phyloP scores from a whole-genome alignment of 1,140 invertebrate genomes.

The Microplitis mediator region DNA sequence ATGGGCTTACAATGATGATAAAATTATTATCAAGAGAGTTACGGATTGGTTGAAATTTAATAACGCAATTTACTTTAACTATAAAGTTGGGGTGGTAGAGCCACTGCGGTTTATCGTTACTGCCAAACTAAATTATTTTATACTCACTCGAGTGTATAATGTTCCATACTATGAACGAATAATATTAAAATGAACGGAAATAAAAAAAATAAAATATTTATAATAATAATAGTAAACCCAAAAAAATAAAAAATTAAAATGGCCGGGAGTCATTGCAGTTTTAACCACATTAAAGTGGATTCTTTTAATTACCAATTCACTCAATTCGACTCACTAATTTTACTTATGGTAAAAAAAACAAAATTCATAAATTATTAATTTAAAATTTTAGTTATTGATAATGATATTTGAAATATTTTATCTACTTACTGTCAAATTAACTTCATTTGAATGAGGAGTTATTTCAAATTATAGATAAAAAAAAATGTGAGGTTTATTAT shows the following conservation, averaged over 20 bases:
- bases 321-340: no score
- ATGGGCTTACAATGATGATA: conserved; percentile 34
- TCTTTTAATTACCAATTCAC: conserved; percentile 2
- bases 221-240: neutral
- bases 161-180: neutral
- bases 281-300: neutral
- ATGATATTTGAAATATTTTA: no score
- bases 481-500: neutral
- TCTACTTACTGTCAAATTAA: no score
- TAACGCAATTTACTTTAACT: conserved; percentile 37
- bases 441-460: no score
- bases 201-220: conserved; percentile 12
- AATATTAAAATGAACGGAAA: conserved; percentile 16
- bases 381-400: no score
- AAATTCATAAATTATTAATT: no score
- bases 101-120: conserved; percentile 52
- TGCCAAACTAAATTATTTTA: conserved; percentile 46
- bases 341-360: no score
- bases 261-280: conserved; percentile 16
- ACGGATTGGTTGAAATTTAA: conserved; percentile 48
- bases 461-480: neutral
- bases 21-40: conserved; percentile 35
- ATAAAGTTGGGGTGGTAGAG: conserved; percentile 2
- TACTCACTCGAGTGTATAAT: conserved; percentile 32
- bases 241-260: neutral